A percentile compares a stretch with the other conserved stretches of the same genome.
Evolutionary conservation across 2,797 vertebrate genomes (phyloP).

Genomic region (Peromyscus attwateri): DNA sequence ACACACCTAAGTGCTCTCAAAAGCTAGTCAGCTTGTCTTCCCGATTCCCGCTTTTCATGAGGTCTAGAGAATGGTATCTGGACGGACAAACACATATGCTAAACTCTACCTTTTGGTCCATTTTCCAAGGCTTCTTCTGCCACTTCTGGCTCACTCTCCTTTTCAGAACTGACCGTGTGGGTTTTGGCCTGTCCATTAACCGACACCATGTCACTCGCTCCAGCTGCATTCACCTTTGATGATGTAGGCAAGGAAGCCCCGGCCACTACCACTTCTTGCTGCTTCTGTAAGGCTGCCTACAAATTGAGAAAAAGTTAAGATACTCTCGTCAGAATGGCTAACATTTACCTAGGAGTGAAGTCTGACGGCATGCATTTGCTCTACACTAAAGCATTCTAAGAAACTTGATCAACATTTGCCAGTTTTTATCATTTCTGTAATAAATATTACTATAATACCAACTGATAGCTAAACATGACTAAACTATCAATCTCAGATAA

Average conservation of each 20-base stretch:
- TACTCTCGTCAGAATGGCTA: background rate
- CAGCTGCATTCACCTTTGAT: constrained; percentile 86
- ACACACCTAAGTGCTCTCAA: background rate
- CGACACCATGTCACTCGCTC: constrained; percentile 89
- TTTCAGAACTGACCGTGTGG: constrained; percentile 92
- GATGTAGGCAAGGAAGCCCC: constrained; percentile 86
- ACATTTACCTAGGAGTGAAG: background rate
- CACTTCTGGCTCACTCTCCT: constrained; percentile 93
- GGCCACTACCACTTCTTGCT: constrained; percentile 89
- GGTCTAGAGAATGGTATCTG: background rate
- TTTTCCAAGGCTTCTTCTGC: constrained; percentile 96
- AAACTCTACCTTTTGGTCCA: constrained; percentile 93
- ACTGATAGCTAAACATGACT: background rate
- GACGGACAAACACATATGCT: background rate
- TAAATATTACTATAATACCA: background rate
- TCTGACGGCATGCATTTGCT: background rate
- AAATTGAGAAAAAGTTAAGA: constrained; percentile 70
- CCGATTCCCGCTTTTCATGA: background rate
- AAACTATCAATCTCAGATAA: constrained; percentile 27
- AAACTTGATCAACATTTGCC: constrained; percentile 16
- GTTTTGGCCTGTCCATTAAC: constrained; percentile 94
- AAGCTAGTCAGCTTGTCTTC: background rate
- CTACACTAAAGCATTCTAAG: background rate
- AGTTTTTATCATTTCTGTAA: constrained; percentile 44
- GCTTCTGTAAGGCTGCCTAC: constrained; percentile 97